Base-by-base conservation (phyloP, 2,797 vertebrate species). In the Anomalospiza imberbis region DNA sequence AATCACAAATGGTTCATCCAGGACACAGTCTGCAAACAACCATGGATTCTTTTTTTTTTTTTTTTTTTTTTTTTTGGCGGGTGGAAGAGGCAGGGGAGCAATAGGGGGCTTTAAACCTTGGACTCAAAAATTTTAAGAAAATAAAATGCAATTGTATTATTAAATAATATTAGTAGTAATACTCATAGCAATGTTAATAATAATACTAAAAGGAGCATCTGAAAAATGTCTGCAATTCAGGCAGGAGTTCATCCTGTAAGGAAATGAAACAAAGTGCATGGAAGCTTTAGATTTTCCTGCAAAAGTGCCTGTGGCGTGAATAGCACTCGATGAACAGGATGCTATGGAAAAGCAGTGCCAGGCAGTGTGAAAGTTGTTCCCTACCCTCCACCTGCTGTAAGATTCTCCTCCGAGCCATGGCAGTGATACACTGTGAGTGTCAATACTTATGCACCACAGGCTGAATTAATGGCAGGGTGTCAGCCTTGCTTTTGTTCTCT, bases 401-500 rank as follows among this genome's bases (percentile, higher is more conserved):
- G 31, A 44, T 48, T 91, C 75, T 92, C 54, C 67, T 92, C 55
- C 0, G 2, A 72, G 78, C 86, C 32, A 9, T 21, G 42, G 76
- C 80, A 34, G 85, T 7, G 85, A 47, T 82, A 17, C 2, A 7
- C 38, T 2, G 8, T 85, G 50, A 13, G 7, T 87, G 81, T 67
- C 75, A 88, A 51, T 90, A 40, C 47, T 32, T 13, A 26, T 45
- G 44, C 85, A 60, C 81, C 88, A 29, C 12, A 2, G 89, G 44
- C 88, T 47, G 85, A 73, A 83, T 91, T 77, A 91, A 85, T 93
- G 91, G 73, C 82, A 47, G 10, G n/a, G 80, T 91, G 75, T 94
- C 85, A 74, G 87, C 81, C 81, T 82, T 82, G 38, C 93, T 88
- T 96, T 96, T 96, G 82, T 96, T 95, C 93, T 85, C 70, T 68